Conservation (phyloP, 1,140 invertebrate species). For the Meloidogyne hapla region DNA sequence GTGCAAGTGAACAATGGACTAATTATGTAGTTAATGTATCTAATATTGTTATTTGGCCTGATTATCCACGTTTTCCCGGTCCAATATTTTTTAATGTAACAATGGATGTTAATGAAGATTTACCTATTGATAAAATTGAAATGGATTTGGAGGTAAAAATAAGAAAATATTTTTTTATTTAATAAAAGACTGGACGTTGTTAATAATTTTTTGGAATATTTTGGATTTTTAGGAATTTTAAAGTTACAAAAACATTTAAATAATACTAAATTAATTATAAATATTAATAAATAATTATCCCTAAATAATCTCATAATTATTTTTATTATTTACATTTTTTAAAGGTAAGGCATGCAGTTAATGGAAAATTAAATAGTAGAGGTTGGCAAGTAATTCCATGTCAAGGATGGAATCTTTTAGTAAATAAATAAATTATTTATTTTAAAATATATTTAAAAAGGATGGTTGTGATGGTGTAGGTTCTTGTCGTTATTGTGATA, state of each 20-base stretch:
- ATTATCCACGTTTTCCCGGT: conserved; percentile 63
- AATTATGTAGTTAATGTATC: conserved; percentile 63
- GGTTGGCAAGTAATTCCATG: conserved; percentile 64
- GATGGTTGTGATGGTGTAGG: conserved; percentile 63
- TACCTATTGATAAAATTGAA: conserved; percentile 62
- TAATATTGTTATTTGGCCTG: conserved; percentile 64
- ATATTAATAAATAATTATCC: too few species aligned
- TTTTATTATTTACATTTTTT: neutral
- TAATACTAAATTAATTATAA: too few species aligned
- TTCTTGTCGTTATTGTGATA: conserved; percentile 64
- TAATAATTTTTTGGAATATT: too few species aligned
- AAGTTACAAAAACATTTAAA: too few species aligned
- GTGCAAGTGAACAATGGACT: conserved; percentile 64
- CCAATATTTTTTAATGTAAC: conserved; percentile 64
- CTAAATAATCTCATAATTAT: neutral
- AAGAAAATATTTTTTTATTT: neutral
- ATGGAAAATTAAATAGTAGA: conserved; percentile 60
- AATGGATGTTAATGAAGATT: conserved; percentile 63
- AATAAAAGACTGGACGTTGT: neutral
- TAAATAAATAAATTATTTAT: neutral
- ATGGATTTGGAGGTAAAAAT: conserved; percentile 57
- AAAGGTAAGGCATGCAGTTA: conserved; percentile 61
- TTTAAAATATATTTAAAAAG: neutral
- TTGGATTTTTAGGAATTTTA: too few species aligned
- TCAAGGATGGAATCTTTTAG: conserved; percentile 63